phyloP scores from a whole-genome alignment of 2,797 vertebrate species.

The Gephyroberyx darwinii region DNA sequence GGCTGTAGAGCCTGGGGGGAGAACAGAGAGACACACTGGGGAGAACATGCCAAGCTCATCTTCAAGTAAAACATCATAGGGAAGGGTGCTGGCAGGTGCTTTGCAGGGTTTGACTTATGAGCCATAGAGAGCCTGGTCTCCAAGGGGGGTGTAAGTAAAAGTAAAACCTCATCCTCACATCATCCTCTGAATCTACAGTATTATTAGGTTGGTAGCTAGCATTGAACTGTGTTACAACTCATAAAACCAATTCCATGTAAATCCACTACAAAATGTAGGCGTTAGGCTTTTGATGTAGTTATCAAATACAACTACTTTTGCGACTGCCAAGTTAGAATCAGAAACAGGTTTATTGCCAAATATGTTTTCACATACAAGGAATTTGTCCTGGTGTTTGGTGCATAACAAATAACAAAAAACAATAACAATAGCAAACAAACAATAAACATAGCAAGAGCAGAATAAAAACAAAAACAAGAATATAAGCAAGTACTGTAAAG shows the following conservation, averaged over 20 bases:
- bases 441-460: too few relatives aligned
- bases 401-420: too few relatives aligned
- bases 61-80: slow-evolving; percentile 26
- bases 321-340: slow-evolving; percentile 13
- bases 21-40: slow-evolving; percentile 33
- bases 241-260: slow-evolving; percentile 7
- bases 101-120: slow-evolving; percentile 36
- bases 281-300: slow-evolving; percentile 18
- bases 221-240: neutral
- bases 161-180: slow-evolving; percentile 23
- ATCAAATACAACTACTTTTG: slow-evolving; percentile 5
- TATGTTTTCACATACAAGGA: too few relatives aligned
- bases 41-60: slow-evolving; percentile 36
- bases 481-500: too few relatives aligned
- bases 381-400: too few relatives aligned
- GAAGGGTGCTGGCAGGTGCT: slow-evolving; percentile 26
- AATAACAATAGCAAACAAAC: too few relatives aligned
- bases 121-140: slow-evolving; percentile 13
- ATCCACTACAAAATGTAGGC: slow-evolving; percentile 14
- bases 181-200: slow-evolving; percentile 23
- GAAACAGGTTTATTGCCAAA: too few relatives aligned
- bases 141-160: slow-evolving; percentile 14
- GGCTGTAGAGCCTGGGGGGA: slow-evolving; percentile 35
- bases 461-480: too few relatives aligned
- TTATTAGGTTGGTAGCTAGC: slow-evolving; percentile 5